Base-by-base conservation (phyloP, 2,797 vertebrate genomes). In the Trachurus trachurus region DNA sequence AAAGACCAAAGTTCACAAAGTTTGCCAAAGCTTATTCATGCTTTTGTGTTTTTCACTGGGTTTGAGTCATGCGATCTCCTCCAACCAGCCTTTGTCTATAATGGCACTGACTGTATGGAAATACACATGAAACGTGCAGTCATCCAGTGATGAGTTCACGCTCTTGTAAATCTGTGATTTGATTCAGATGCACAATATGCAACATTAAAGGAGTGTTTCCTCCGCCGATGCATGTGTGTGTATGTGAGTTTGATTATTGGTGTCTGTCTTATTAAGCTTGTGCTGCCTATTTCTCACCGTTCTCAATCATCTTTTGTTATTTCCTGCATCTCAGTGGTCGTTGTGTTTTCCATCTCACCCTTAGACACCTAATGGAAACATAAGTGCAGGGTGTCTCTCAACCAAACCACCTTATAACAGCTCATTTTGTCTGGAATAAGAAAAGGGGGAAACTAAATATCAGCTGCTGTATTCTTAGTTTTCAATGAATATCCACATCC, bases 371-470 rank as follows among this genome's bases (percentile, higher is more conserved):
- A n/a, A 31, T 59, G 40, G 44, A 22, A 66, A 37, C 29, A 44
- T 13, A 45, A 72, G 50, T 49, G 58, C 68, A 34, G 59, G 37
- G 8, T 53, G 64, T 57, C 62, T 50, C n/a, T 76, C 67, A 66
- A 42, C n/a, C 66, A 53, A 17, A 47, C 3, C 1, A 54, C 3
- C 1, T 54, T 52, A 13, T 53, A 22, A 13, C 17, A 34, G 45
- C 67, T 65, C 37, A n/a, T 52, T 44, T 62, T 73, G 54, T 54
- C 47, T 54, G 54, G 47, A 80, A 49, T 17, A 40, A 47, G 5
- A 66, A 11, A 34, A n/a, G 17, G 6, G 6, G 65, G 4, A 8
- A 4, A 13, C 9, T 13, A 63, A 42, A 13, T 65, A 65, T 50
- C 47, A 22, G 40, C 42, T 2, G 2, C 39, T 34, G 34, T 26